These are phyloP conservation scores for Argya squamiceps DNA, from an alignment of 2,797 vertebrate genomes.

Conservation along the genomic window DNA sequence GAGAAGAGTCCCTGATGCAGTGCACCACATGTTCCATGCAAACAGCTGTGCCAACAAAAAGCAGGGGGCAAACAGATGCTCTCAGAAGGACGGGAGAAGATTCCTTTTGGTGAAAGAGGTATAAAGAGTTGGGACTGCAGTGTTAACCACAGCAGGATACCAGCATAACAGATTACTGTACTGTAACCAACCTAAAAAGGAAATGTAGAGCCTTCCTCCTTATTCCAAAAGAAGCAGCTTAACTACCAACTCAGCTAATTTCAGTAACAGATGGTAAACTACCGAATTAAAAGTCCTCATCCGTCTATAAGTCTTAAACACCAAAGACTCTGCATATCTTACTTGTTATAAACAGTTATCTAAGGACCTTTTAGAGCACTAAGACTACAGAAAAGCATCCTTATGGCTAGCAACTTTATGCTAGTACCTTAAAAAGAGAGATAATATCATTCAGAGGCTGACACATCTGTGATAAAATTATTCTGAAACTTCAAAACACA, in stretches of 20 bases:
- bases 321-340: background rate
- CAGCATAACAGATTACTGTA: background rate
- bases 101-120: background rate
- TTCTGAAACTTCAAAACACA: background rate
- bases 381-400: background rate
- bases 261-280: slow-evolving; percentile 26
- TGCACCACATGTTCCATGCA: background rate
- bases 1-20: background rate
- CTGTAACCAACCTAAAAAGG: background rate
- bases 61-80: background rate
- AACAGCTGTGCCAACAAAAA: background rate
- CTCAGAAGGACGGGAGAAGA: background rate
- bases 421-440: background rate
- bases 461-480: background rate
- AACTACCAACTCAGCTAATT: background rate
- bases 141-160: background rate
- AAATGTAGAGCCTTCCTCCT: background rate
- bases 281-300: background rate
- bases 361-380: background rate
- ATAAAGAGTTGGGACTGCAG: background rate
- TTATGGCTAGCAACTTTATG: background rate
- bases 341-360: background rate
- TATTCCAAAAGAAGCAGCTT: background rate
- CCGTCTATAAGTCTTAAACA: background rate
- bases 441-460: background rate